phyloP scores from a whole-genome alignment of 2,888 invertebrate species.

The Drosophila setosimentum region DNA sequence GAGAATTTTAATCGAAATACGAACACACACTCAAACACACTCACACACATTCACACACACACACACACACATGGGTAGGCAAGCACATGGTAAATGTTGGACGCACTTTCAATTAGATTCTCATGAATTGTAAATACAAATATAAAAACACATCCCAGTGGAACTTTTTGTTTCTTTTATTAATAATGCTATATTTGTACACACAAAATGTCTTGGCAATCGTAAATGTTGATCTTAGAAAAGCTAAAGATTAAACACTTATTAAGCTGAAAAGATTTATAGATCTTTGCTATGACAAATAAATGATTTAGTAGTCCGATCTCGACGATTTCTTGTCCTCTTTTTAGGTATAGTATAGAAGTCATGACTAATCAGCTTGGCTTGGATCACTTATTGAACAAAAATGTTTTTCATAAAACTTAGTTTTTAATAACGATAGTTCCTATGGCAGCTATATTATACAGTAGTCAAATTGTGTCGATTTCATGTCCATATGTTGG shows the following conservation, averaged over 20 bases:
- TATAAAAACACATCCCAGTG: conserved; percentile 8
- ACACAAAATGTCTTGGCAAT: neutral
- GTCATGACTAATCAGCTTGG: neutral
- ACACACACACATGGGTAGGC: conserved; percentile 8
- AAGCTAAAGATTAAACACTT: neutral
- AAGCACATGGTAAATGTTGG: conserved; percentile 36
- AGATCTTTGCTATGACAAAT: neutral
- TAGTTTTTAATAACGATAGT: neutral
- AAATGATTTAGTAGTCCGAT: neutral
- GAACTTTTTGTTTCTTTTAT: conserved; percentile 2
- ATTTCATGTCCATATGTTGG: too few species aligned
- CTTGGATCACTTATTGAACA: neutral
- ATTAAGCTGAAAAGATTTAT: neutral
- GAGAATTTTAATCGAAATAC: conserved; percentile 46
- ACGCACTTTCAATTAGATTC: conserved; percentile 21
- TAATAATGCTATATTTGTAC: neutral
- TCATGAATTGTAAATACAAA: conserved; percentile 10
- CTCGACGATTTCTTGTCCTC: too few species aligned
- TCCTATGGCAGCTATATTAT: neutral
- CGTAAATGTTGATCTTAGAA: neutral
- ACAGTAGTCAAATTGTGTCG: neutral
- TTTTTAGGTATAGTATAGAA: neutral
- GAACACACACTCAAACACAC: conserved; percentile 7
- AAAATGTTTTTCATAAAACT: neutral
- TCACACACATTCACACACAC: conserved; percentile 7